These are phyloP conservation scores for Microctonus brassicae DNA, from an alignment of 2,888 invertebrate species.

Conservation along the genomic window DNA sequence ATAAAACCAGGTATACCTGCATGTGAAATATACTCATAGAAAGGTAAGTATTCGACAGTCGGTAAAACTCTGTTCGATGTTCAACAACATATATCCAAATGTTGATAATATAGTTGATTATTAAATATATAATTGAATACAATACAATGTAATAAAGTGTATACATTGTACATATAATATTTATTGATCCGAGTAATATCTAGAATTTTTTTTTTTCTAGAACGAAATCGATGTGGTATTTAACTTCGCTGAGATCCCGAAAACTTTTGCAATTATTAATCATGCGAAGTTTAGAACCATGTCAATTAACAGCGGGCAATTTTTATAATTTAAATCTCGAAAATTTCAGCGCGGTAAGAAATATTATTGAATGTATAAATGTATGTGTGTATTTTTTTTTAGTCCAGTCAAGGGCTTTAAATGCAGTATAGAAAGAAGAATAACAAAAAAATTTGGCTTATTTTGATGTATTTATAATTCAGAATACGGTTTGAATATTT, in stretches of 20 bases:
- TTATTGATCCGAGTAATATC: too few species aligned
- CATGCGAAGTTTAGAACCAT: constrained; percentile 46
- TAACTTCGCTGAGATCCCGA: constrained; percentile 47
- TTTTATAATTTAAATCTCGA: constrained; percentile 51
- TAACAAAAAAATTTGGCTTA: too few species aligned
- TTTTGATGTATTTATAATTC: too few species aligned
- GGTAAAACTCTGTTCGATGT: background rate
- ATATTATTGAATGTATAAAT: too few species aligned
- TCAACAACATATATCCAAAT: background rate
- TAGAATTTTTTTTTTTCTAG: constrained; percentile 39
- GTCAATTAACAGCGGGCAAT: constrained; percentile 52
- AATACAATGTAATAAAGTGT: too few species aligned
- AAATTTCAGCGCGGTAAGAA: constrained; percentile 54
- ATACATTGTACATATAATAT: too few species aligned
- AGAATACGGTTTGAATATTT: too few species aligned
- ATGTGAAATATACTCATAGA: background rate
- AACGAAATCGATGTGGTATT: constrained; percentile 50
- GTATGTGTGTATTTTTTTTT: too few species aligned
- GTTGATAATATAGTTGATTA: background rate
- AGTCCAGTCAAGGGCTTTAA: too few species aligned
- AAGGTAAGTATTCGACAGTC: background rate
- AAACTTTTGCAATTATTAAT: constrained; percentile 50
- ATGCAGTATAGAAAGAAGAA: too few species aligned
- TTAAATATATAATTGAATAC: too few species aligned
- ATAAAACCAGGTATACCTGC: background rate